Base-by-base conservation (phyloP, 2,797 vertebrate species). In the Melanitta fusca region DNA sequence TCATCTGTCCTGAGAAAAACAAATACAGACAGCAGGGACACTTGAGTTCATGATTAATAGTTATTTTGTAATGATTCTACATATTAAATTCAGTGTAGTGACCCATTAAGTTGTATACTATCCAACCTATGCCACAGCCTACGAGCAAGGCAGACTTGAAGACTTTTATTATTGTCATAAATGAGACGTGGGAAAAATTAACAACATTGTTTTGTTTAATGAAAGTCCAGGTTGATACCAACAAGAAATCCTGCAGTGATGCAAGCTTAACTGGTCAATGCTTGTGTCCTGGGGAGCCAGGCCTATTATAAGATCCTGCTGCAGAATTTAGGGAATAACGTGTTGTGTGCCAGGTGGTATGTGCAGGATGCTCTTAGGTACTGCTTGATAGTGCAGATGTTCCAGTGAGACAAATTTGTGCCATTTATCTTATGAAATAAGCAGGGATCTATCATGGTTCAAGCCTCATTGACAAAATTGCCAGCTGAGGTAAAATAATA, bases 161-260 rank as follows among this genome's bases (percentile, higher is more conserved):
- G n/a, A 6, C 89, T 93, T 47, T 95, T 74, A 87, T 95, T 91
- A 45, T 34, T 80, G n/a, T 22, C 34, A 61, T 57, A 71, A 94
- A 49, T 49, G 47, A 13, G 12, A 24, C 13, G 22, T 57, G 39
- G 27, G 18, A 49, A 2, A 15, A 21, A 5, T 24, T 57, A 39
- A 13, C 10, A 30, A 22, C 0, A 0, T 38, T 32, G 10, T 27
- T 73, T 11, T 78, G 27, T 32, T 38, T 54, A 70, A 11, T 60
- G n/a, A 47, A 62, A 36, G 88, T 65, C n/a, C 36, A 32, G 7
- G 15, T 57, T 69, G 21, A 13, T 80, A 8, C 18, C 34, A 24
- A 11, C 17, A 14, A 41, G 80, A n/a, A 32, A 21, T 45, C 62
- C 27, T 41, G 10, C n/a, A 5, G 20, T 24, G 65, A 13, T 18